Conservation (phyloP, 2,888 invertebrate genomes). For the Atethmia centrago region DNA sequence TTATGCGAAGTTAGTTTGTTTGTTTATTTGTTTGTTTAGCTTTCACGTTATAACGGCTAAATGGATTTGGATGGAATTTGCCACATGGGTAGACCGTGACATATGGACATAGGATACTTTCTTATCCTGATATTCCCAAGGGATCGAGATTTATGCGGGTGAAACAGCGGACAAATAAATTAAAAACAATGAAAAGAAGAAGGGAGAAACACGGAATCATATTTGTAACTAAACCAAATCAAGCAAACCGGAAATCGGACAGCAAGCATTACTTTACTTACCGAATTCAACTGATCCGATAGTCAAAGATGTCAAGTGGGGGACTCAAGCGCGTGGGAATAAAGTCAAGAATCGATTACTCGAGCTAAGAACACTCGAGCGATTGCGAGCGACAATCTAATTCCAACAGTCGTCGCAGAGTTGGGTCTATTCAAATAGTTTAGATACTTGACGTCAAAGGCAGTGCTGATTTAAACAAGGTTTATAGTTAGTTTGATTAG, state of each 20-base stretch:
- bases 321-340: conserved; percentile 26
- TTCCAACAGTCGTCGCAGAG: conserved; percentile 53
- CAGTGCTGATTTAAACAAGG: conserved; percentile 48
- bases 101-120: too few relatives aligned
- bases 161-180: background rate
- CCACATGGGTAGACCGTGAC: too few relatives aligned
- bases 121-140: too few relatives aligned
- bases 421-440: conserved; percentile 60
- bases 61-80: too few relatives aligned
- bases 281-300: background rate
- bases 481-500: conserved; percentile 48
- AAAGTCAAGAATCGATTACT: conserved; percentile 39
- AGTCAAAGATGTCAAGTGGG: conserved; percentile 45
- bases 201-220: background rate
- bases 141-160: too few relatives aligned
- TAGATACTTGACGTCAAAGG: conserved; percentile 56
- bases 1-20: too few relatives aligned
- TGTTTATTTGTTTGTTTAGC: too few relatives aligned
- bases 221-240: background rate
- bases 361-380: conserved; percentile 42
- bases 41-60: too few relatives aligned
- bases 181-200: background rate
- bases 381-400: conserved; percentile 59
- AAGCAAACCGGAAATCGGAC: background rate
- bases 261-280: background rate